These are phyloP conservation scores for Caenorhabditis angaria DNA, from an alignment of 2,888 invertebrate species.

Conservation along the genomic window DNA sequence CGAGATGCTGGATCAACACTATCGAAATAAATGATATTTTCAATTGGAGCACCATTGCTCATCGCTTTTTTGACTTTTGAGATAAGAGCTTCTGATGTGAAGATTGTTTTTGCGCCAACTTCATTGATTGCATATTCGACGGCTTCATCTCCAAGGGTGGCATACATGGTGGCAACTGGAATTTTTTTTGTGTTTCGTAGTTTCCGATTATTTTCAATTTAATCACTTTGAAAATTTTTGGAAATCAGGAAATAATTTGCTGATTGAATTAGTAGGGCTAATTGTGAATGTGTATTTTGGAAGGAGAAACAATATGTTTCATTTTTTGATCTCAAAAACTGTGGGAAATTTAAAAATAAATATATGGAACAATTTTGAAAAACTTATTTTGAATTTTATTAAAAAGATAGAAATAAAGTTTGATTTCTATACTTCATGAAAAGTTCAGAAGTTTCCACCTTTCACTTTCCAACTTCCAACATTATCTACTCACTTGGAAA, in stretches of 20 bases:
- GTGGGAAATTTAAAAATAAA: no score
- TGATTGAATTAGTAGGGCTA: no score
- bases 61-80: constrained; percentile 61
- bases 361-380: no score
- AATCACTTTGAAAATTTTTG: not conserved
- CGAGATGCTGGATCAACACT: constrained; percentile 52
- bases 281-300: no score
- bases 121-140: constrained; percentile 95
- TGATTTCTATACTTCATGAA: no score
- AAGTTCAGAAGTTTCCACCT: no score
- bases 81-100: constrained; percentile 88
- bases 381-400: no score
- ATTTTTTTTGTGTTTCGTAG: constrained; percentile 16
- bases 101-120: constrained; percentile 90
- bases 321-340: no score
- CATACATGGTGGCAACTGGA: constrained; percentile 92
- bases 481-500: constrained; percentile 79
- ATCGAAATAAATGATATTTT: constrained; percentile 66
- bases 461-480: no score
- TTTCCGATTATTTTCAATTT: not conserved
- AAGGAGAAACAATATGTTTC: no score
- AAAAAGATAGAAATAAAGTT: no score
- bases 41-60: constrained; percentile 60
- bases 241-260: no score
- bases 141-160: constrained; percentile 94